Evolutionary conservation across 1,140 invertebrate genomes (phyloP).

Genomic region (Branchinecta lindahli): DNA sequence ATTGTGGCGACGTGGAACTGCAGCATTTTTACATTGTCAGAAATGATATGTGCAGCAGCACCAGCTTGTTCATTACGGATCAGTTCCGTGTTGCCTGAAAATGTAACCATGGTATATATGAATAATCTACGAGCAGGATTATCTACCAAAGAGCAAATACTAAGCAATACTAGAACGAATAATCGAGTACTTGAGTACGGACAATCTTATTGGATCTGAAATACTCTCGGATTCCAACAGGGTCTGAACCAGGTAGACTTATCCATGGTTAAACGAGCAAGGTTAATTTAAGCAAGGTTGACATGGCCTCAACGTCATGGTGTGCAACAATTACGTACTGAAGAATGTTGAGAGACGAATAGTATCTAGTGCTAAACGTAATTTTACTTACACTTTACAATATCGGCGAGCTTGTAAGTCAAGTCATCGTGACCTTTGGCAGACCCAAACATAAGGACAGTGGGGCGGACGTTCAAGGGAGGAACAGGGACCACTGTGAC

Average conservation of each 20-base stretch:
- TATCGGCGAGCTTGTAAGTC: constrained; percentile 96
- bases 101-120: background rate
- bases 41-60: constrained; percentile 87
- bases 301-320: too few relatives aligned
- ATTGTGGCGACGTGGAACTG: constrained; percentile 98
- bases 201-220: too few relatives aligned
- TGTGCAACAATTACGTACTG: too few relatives aligned
- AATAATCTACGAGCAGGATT: background rate
- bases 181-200: too few relatives aligned
- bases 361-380: too few relatives aligned
- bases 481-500: constrained; percentile 93
- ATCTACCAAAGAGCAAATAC: too few relatives aligned
- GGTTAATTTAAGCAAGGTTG: too few relatives aligned
- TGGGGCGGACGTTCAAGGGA: constrained; percentile 67
- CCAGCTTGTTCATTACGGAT: constrained; percentile 87
- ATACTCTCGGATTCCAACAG: too few relatives aligned
- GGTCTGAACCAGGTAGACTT: too few relatives aligned
- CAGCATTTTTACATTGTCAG: constrained; percentile 93
- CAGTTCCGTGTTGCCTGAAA: constrained; percentile 78
- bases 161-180: too few relatives aligned
- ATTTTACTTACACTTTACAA: constrained; percentile 56
- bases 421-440: constrained; percentile 89
- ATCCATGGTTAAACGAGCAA: too few relatives aligned
- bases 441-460: constrained; percentile 97
- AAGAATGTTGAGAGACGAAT: too few relatives aligned